Conservation (phyloP, 2,888 invertebrate genomes). For the Diaprepes abbreviatus region DNA sequence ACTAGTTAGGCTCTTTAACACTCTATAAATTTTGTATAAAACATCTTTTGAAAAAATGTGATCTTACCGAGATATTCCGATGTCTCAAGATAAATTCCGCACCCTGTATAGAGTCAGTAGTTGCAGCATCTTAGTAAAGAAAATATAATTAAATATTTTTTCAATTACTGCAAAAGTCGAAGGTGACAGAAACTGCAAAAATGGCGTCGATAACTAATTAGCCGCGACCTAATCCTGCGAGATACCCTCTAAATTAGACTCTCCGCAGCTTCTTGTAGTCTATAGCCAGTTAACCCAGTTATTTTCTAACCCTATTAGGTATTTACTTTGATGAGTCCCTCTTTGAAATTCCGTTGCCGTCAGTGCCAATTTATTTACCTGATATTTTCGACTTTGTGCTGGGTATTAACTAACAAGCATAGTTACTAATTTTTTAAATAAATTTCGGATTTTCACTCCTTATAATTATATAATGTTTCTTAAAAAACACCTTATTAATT, state of each 20-base stretch:
- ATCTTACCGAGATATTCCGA: too few relatives aligned
- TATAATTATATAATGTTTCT: too few relatives aligned
- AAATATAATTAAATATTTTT: too few relatives aligned
- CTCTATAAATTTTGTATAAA: too few relatives aligned
- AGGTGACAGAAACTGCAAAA: background rate
- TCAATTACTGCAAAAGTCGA: background rate
- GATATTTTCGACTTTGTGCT: background rate
- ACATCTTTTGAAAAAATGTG: too few relatives aligned
- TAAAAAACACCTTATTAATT: too few relatives aligned
- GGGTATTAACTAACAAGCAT: background rate
- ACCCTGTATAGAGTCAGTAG: too few relatives aligned
- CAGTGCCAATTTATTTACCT: slow-evolving; percentile 1
- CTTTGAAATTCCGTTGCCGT: background rate
- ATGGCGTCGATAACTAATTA: background rate
- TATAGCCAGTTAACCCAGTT: background rate
- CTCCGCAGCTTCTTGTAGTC: slow-evolving; percentile 4
- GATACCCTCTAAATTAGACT: slow-evolving; percentile 1
- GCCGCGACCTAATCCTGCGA: background rate
- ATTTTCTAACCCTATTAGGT: slow-evolving; percentile 7
- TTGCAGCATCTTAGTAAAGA: too few relatives aligned
- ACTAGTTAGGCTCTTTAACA: too few relatives aligned
- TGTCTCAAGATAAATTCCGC: too few relatives aligned
- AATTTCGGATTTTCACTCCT: too few relatives aligned
- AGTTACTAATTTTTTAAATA: too few relatives aligned
- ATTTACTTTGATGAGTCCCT: slow-evolving; percentile 6